These are phyloP conservation scores for Tetheella fluctuosa DNA, from an alignment of 2,888 invertebrate genomes.

Conservation along the genomic window DNA sequence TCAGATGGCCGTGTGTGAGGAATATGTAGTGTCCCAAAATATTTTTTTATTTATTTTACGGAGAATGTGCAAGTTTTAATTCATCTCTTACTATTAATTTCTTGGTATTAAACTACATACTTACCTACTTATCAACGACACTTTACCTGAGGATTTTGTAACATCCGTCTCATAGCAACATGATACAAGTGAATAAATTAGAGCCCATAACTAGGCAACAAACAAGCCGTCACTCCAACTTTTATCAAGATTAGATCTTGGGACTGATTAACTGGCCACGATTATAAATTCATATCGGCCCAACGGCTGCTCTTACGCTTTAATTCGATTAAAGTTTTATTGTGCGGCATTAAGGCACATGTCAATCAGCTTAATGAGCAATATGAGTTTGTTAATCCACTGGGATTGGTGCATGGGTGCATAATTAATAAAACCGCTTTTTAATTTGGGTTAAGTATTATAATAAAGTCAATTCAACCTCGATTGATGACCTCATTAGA, in stretches of 20 bases:
- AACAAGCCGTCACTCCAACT: slow-evolving; percentile 51
- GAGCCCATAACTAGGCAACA: slow-evolving; percentile 45
- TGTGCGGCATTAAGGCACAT: slow-evolving; percentile 64
- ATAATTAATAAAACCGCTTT: slow-evolving; percentile 33
- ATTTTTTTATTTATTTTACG: too few species aligned
- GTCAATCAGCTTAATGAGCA: slow-evolving; percentile 79
- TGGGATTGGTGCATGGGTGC: slow-evolving; percentile 58
- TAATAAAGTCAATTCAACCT: neutral
- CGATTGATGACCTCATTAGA: neutral
- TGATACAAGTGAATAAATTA: slow-evolving; percentile 52
- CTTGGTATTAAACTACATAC: too few species aligned
- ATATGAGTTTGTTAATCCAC: slow-evolving; percentile 79
- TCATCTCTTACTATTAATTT: too few species aligned
- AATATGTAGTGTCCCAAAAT: too few species aligned
- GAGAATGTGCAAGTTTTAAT: too few species aligned
- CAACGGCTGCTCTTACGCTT: slow-evolving; percentile 21
- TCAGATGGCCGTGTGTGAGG: too few species aligned
- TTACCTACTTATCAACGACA: neutral
- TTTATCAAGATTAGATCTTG: slow-evolving; percentile 59
- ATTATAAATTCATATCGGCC: slow-evolving; percentile 47
- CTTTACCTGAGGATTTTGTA: neutral
- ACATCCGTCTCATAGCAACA: slow-evolving; percentile 24
- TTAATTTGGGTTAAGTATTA: neutral
- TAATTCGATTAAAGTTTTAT: slow-evolving; percentile 65
- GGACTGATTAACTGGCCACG: slow-evolving; percentile 47